These are phyloP conservation scores for Engraulis encrasicolus DNA, from an alignment of 2,113 vertebrate species.

Conservation along the genomic window DNA sequence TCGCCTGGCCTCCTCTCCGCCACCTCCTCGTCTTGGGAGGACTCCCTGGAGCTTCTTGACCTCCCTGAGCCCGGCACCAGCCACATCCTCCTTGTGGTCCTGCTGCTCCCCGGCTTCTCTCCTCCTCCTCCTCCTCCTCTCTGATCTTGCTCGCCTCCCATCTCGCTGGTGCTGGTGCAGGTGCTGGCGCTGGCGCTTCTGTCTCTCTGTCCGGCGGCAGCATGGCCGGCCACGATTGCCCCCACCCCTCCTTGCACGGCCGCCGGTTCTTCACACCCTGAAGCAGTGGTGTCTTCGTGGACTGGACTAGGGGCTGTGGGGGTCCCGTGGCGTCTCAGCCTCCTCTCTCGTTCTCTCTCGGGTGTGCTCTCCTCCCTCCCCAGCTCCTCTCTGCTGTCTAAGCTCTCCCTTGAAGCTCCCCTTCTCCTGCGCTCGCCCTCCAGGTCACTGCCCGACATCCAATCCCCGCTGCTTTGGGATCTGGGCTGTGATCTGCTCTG, in stretches of 20 bases:
- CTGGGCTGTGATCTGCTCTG: constrained; percentile 1
- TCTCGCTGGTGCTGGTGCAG: constrained; percentile 7
- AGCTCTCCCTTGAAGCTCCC: constrained; percentile 35
- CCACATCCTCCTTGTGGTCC: constrained; percentile 67
- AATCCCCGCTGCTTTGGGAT: constrained; percentile 58
- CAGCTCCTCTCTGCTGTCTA: constrained; percentile 51
- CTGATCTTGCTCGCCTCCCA: constrained; percentile 14
- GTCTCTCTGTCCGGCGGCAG: constrained; percentile 33
- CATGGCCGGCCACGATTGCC: constrained; percentile 6
- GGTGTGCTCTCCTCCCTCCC: constrained; percentile 17
- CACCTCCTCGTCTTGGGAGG: constrained; percentile 39
- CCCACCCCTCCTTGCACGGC: constrained; percentile 35
- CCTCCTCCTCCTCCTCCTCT: neutral
- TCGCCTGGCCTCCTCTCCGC: too few relatives aligned
- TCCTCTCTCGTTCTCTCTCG: constrained; percentile 43
- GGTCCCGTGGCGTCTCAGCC: constrained; percentile 26
- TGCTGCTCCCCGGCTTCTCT: constrained; percentile 27
- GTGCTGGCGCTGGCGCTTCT: too few relatives aligned
- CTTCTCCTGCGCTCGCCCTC: constrained; percentile 49
- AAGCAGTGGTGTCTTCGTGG: constrained; percentile 26
- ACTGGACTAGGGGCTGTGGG: constrained; percentile 8
- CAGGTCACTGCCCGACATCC: constrained; percentile 53
- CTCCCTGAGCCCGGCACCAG: constrained; percentile 66
- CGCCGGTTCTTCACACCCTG: neutral
- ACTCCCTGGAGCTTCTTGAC: constrained; percentile 43